phyloP scores from a whole-genome alignment of 1,140 invertebrate species.

The Nephila pilipes region DNA sequence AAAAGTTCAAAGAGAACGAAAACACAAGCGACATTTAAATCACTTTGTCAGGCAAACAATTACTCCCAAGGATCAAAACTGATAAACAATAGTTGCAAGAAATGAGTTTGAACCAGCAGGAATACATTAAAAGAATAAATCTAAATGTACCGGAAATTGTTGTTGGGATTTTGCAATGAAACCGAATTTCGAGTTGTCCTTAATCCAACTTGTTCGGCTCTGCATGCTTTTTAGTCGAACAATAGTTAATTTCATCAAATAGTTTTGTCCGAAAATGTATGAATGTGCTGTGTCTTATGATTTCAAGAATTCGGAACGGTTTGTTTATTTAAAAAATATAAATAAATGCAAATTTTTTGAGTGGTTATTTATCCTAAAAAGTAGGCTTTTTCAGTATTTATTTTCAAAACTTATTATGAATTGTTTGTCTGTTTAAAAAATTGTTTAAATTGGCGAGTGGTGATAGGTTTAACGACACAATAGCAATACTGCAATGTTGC shows the following conservation, averaged over 20 bases:
- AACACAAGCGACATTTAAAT: constrained; percentile 35
- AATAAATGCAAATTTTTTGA: no score
- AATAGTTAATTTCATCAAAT: constrained; percentile 4
- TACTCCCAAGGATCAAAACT: background rate
- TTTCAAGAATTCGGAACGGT: background rate
- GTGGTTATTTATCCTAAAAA: background rate
- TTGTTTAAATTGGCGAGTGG: no score
- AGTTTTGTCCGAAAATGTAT: background rate
- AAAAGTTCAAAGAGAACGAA: constrained; percentile 9
- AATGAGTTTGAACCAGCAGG: background rate
- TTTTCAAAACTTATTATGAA: no score
- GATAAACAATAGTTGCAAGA: background rate
- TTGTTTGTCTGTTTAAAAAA: no score
- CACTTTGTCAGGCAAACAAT: constrained; percentile 23
- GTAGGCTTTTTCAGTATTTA: no score
- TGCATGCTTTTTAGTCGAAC: background rate
- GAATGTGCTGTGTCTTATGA: background rate
- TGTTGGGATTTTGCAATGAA: background rate
- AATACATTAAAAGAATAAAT: constrained; percentile 25
- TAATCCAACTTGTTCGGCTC: background rate
- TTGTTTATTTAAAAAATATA: background rate
- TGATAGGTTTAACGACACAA: no score
- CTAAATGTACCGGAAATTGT: background rate
- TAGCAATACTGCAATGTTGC: no score
- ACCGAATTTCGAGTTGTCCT: background rate